Evolutionary conservation across 2,113 vertebrate genomes (phyloP), one percentile per base, ranked within the genome.

Genomic region (Lampris incognitus): DNA sequence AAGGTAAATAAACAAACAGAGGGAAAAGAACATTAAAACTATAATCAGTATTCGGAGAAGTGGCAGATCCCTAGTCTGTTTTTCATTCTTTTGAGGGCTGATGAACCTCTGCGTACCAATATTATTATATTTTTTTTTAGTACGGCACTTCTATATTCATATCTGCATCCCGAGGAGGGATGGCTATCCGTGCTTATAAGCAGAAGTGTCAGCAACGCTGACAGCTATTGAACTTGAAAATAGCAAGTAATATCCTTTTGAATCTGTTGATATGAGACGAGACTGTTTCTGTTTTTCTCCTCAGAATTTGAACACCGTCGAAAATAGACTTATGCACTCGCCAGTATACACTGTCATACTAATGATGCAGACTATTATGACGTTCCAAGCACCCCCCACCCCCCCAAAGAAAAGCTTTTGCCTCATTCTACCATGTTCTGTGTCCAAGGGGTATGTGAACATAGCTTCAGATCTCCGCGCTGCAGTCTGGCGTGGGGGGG

Each of bases 401-500:
- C 66, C 42, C 9, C 62, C 10, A 38, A 38, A 24, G 24, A 24
- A 24, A 24, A 24, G 10, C 60, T 48, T 66, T 62, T 64, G 50
- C 74, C 87, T 88, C 74, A 81, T 88, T 85, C 86, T 78, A 74
- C 64, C 65, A 82, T 78, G 78, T 86, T 92, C 85, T 73, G 74
- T 85, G 73, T 91, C 88, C 78, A 89, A 89, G 84, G 88, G 86
- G 86, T 82, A 84, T 87, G 70, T 87, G 86, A 89, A 84, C 79
- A 88, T 41, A 69, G 73, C 82, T 36, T 90, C 66, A 87, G 85
- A 91, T 92, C 83, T 85, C 63, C 72, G 83, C 42, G 55, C 85
- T 68, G 73, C 85, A 85, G 86, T 81, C 81, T 88, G 83, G 85
- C 76, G 81, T 85, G 84, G 62, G 66, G 75, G 66, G 76, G 83